Base-by-base conservation (phyloP, 2,797 vertebrate species). In the Ceyx erithaca region DNA sequence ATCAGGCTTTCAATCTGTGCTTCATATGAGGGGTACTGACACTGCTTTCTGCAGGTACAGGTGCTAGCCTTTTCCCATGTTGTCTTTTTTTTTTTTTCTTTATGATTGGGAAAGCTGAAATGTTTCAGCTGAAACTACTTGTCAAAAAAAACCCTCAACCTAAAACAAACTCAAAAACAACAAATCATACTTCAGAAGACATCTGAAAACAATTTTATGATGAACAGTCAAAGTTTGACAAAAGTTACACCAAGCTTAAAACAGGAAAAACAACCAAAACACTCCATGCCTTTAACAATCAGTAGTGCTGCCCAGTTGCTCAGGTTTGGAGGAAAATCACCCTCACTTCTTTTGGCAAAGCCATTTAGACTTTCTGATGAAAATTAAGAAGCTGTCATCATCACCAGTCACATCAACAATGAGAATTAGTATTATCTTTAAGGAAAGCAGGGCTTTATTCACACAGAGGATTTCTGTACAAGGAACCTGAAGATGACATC, bases 361-460 rank as follows among this genome's bases (percentile, higher is more conserved):
- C 17, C 28, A 85, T 83, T 93, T 51, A 81, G 70, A 72, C 46
- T 30, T 63, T 8, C 51, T 48, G 43, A 30, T 79, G 77, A 66
- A 91, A 87, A 92, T 4, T 28, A 71, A 69, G 63, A 68, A 82
- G 51, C 61, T 31, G 18, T 37, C 63, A 68, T 31, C 83, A 35
- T 66, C 43, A 35, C 48, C 59, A 67, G 6, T 11, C 43, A 58
- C 67, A 66, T 11, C 20, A 13, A 18, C 20, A 33, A 21, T 6
- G 41, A 33, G 67, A 84, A 69, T 57, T 85, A 77, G 68, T 64
- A 25, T 51, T 40, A 66, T 48, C 77, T 83, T 71, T 62, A 82
- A 80, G 80, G 80, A 80, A 92, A 90, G 51, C 23, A 68, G 40
- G 57, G 46, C 75, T 95, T 93, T 95, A 84, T 77, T 87, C 59